Conservation (phyloP, 2,888 invertebrate genomes). For the Euproctis similis region DNA sequence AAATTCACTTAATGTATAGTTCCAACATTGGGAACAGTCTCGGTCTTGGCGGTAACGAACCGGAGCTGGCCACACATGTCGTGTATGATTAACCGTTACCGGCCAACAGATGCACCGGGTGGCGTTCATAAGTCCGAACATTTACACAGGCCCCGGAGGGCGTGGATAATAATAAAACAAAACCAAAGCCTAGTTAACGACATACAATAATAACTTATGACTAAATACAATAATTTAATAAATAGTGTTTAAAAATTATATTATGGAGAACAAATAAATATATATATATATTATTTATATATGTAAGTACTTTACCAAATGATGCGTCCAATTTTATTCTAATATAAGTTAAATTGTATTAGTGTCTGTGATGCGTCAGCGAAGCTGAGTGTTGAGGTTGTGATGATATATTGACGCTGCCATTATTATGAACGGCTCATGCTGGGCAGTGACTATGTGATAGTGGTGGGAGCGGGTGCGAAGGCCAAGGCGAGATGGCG, state of each 20-base stretch:
- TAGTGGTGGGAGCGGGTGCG: constrained; percentile 27
- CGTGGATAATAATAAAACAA: constrained; percentile 24
- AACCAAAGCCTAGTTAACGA: constrained; percentile 25
- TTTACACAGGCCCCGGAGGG: constrained; percentile 10
- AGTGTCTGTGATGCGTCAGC: constrained; percentile 30
- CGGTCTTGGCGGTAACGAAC: constrained; percentile 14
- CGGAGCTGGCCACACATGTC: constrained; percentile 1
- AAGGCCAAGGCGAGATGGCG: constrained; percentile 73
- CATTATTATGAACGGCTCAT: constrained; percentile 21
- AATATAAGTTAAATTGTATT: constrained; percentile 40
- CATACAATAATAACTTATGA: constrained; percentile 42
- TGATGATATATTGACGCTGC: constrained; percentile 14
- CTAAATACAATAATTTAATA: constrained; percentile 57
- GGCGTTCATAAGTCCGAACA: constrained; percentile 7
- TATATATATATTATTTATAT: constrained; percentile 29
- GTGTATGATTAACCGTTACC: constrained; percentile 4
- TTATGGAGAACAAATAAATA: no score
- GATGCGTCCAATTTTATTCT: constrained; percentile 64
- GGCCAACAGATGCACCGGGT: constrained; percentile 21
- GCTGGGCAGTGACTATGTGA: constrained; percentile 25
- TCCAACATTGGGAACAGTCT: no score
- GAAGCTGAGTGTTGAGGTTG: constrained; percentile 17
- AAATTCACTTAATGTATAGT: no score
- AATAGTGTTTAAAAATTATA: constrained; percentile 55
- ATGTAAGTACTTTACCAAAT: constrained; percentile 52